These are phyloP conservation scores for Microtus pennsylvanicus DNA, from an alignment of 2,113 vertebrate genomes.

Conservation along the genomic window DNA sequence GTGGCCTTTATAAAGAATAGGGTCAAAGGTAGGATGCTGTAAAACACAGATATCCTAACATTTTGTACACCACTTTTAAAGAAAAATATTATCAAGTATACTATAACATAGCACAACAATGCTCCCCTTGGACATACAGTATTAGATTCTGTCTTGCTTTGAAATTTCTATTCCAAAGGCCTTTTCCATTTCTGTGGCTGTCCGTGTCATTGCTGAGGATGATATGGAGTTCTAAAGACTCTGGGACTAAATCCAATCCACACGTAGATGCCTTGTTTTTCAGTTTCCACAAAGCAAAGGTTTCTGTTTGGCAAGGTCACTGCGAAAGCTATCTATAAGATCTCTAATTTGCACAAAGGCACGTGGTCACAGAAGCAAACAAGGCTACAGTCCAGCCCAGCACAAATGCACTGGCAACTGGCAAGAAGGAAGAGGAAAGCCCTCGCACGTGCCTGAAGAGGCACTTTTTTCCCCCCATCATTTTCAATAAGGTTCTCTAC, in stretches of 20 bases:
- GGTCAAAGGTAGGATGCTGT: neutral
- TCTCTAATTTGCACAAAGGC: neutral
- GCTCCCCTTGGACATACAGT: neutral
- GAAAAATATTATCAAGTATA: neutral
- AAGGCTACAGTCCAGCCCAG: neutral
- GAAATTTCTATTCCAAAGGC: neutral
- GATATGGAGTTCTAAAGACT: neutral
- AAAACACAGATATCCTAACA: neutral
- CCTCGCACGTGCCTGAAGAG: neutral
- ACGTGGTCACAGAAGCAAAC: neutral
- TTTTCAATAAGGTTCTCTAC: too few relatives aligned
- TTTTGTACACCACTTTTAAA: neutral
- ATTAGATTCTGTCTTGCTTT: neutral
- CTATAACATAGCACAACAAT: neutral
- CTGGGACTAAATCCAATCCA: neutral
- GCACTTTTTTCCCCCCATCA: neutral
- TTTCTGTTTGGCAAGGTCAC: neutral
- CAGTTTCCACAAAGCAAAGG: neutral
- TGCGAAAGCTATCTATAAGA: neutral
- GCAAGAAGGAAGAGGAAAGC: neutral
- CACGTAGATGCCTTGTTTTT: neutral
- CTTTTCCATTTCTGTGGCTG: neutral
- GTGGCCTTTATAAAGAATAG: neutral
- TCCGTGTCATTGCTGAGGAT: neutral
- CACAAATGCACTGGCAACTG: neutral